These are phyloP conservation scores for Pycnonotus jocosus DNA, from an alignment of 2,113 vertebrate genomes.

Conservation along the genomic window DNA sequence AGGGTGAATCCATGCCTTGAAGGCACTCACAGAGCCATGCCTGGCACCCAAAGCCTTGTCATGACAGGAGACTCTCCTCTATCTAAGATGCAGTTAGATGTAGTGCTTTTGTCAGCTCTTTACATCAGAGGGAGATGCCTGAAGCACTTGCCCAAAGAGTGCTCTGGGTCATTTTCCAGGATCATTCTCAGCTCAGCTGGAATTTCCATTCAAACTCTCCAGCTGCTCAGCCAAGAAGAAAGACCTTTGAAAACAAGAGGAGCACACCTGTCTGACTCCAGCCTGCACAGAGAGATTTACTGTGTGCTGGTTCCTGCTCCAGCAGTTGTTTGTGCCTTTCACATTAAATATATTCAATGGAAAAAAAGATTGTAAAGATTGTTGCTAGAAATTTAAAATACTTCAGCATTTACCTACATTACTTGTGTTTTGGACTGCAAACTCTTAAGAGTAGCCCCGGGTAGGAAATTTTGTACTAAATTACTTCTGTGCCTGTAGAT, in stretches of 20 bases:
- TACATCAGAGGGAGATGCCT: background rate
- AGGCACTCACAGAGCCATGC: background rate
- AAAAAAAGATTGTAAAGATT: background rate
- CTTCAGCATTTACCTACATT: background rate
- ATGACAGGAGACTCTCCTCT: background rate
- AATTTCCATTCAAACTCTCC: background rate
- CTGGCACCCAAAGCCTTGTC: background rate
- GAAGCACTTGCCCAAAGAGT: background rate
- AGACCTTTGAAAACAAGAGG: background rate
- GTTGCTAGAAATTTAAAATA: background rate
- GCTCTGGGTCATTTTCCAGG: background rate
- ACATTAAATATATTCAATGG: background rate
- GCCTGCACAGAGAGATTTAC: background rate
- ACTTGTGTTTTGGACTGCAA: background rate
- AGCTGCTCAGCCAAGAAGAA: background rate
- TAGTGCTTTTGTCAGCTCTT: background rate
- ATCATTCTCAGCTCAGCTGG: background rate
- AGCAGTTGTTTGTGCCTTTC: background rate
- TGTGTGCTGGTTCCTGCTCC: background rate
- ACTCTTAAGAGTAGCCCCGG: background rate
- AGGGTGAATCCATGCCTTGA: background rate
- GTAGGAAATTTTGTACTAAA: slow-evolving; percentile 19
- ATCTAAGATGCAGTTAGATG: background rate
- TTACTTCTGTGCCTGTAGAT: slow-evolving; percentile 12
- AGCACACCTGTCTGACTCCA: background rate